Evolutionary conservation across 1,140 invertebrate species (phyloP), one percentile per base, ranked within the genome.

Genomic region (Probaryconus sp.): DNA sequence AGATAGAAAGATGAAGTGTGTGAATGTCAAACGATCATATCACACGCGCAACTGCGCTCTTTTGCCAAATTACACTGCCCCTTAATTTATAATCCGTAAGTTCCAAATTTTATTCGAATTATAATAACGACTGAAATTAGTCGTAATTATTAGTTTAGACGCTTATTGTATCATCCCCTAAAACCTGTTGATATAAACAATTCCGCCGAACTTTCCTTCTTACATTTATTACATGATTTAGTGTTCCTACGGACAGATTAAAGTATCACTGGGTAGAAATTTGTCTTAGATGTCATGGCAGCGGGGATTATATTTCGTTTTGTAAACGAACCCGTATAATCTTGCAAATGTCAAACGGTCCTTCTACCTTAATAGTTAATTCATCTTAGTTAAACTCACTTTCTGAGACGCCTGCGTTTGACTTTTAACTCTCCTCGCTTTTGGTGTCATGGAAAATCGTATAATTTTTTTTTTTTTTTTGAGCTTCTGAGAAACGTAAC

Each of bases 361-460:
- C 10, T n/a, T 3, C 10, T 4, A 9, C 10, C 2, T 31, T 17
- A 53, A 45, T 64, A 31, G 53, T 53, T 53, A 28, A 53, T 20
- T 14, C 13, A 65, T 35, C 37, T 68, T 68, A 35, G 43, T 53
- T 53, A 53, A 69, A n/a, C n/a, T n/a, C n/a, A n/a, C n/a, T n/a
- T n/a, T n/a, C n/a, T 61, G 55, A 67, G 43, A 64, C 65, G 69
- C 60, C 7, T 53, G 28, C 40, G 28, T 58, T 50, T 53, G 58
- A 48, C 48, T 55, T 24, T 28, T 40, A 60, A 68, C 35, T 70
- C 17, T 11, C 65, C 70, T 76, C 65, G 73, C 70, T 40, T 18
- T 42, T 63, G 35, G 60, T 33, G 31, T 56, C 33, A 18, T 9
- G 58, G 42, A 14, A 14, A 61, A 13, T 16, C 13, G 53, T 28